Evolutionary conservation across 2,888 invertebrate species (phyloP), one percentile per base, ranked within the genome.

Genomic region (Apodemia hepburni): DNA sequence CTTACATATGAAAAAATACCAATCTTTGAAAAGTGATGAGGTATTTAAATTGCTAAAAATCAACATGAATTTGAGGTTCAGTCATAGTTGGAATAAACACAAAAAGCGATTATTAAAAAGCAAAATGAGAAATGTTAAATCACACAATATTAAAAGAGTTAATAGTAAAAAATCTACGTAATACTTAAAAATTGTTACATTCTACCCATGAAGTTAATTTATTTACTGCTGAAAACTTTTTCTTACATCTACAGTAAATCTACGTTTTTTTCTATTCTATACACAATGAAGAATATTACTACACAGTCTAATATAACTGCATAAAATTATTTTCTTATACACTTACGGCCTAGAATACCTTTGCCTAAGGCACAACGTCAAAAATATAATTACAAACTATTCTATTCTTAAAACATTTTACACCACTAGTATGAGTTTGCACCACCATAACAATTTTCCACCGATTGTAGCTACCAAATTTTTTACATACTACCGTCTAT

Each of bases 81-180:
- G 89, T 82, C 90, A 91, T 81, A 81, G 80, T 83, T 73, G 70
- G 72, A 72, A 69, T 73, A 77, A 82, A 88, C 85, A 86, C 72
- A 76, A 78, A 87, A 91, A 89, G 90, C 89, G 82, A 88, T 80
- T 82, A 80, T 70, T 76, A 78, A 81, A 73, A 91, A 88, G 86
- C 85, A 68, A 76, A 85, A 84, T 77, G 72, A 81, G 82, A 80
- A 76, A 77, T 75, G 79, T 74, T 76, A 76, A 67, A 65, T 68
- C 70, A 73, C 72, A 73, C 71, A 68, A 64, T 67, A 61, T 66
- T 65, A 69, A 42, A 66, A 67, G 58, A 65, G 61, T 62, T 61
- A 67, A 42, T 42, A 69, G 76, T 65, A 75, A 75, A 75, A 66
- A 59, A 60, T 76, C 86, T 86, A 85, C 83, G 59, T 71, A 75